phyloP scores from a whole-genome alignment of 2,888 invertebrate species.

The Theretra japonica region DNA sequence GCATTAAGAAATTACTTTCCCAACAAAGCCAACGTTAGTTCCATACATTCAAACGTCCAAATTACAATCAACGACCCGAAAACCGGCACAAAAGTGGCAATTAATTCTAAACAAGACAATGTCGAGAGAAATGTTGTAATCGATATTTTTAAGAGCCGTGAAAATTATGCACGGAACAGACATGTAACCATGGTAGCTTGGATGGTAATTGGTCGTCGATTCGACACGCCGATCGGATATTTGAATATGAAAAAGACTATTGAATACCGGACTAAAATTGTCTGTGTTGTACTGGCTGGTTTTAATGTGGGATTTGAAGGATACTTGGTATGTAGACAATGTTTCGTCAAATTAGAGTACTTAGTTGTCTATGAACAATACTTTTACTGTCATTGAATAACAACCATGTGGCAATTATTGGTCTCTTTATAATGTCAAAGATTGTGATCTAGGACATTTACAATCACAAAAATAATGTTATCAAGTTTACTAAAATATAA shows the following conservation, averaged over 20 bases:
- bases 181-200: constrained; percentile 57
- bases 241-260: constrained; percentile 38
- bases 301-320: background rate
- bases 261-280: constrained; percentile 28
- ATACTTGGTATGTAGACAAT: background rate
- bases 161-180: constrained; percentile 67
- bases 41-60: constrained; percentile 22
- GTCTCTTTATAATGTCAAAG: too few relatives aligned
- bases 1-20: background rate
- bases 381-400: too few relatives aligned
- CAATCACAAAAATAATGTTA: too few relatives aligned
- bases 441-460: too few relatives aligned
- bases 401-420: too few relatives aligned
- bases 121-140: constrained; percentile 50
- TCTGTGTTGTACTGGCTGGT: background rate
- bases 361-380: too few relatives aligned
- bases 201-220: constrained; percentile 67
- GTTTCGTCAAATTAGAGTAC: too few relatives aligned
- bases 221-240: constrained; percentile 58
- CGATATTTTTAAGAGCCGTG: constrained; percentile 58
- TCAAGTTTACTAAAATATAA: background rate
- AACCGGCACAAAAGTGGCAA: constrained; percentile 41
- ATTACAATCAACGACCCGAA: constrained; percentile 7
- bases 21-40: constrained; percentile 19
- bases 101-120: constrained; percentile 58